Evolutionary conservation across 2,888 invertebrate genomes (phyloP).

Genomic region (Himalopsyche japonica): DNA sequence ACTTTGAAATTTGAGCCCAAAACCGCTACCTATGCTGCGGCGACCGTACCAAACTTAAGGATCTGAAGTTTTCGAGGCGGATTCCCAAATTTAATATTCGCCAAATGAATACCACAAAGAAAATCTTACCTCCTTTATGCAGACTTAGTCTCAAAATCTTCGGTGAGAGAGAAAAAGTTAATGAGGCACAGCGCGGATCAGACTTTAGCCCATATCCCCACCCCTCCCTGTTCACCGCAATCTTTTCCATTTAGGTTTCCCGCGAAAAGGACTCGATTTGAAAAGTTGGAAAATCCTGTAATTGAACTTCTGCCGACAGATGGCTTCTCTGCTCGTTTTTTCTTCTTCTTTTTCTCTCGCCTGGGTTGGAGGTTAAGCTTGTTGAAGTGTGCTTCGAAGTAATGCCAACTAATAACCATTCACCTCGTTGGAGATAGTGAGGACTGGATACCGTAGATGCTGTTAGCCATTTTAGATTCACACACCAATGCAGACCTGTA

Average conservation of each 20-base stretch:
- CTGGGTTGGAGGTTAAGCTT: conserved; percentile 22
- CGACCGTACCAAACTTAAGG: neutral
- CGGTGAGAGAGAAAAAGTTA: neutral
- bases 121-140: neutral
- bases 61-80: neutral
- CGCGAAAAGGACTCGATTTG: conserved; percentile 25
- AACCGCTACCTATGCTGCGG: neutral
- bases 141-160: neutral
- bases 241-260: neutral
- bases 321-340: conserved; percentile 32
- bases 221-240: neutral
- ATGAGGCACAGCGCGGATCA: conserved; percentile 5
- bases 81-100: conserved; percentile 4
- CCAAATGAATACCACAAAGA: neutral
- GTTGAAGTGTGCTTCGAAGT: conserved; percentile 24
- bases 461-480: neutral
- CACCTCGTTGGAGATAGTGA: neutral
- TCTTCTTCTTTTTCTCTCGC: conserved; percentile 6
- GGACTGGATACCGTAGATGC: neutral
- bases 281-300: conserved; percentile 36
- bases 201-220: neutral
- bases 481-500: neutral
- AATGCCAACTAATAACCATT: conserved; percentile 31
- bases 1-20: neutral
- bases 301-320: conserved; percentile 36